These are phyloP conservation scores for Enteromius viviparus DNA, from an alignment of 2,797 vertebrate genomes.

Conservation along the genomic window DNA sequence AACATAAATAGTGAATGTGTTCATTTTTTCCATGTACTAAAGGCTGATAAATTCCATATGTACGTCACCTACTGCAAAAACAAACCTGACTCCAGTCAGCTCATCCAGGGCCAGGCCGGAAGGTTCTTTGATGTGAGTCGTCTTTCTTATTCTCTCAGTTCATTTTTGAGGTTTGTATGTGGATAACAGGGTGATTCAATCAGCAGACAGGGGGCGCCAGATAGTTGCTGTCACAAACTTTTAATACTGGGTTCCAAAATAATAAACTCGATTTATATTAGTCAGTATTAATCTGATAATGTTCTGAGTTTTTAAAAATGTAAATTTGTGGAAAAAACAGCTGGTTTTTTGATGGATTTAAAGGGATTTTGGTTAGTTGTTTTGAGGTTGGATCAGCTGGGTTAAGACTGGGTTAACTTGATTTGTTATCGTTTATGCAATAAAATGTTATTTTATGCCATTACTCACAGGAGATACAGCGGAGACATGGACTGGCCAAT, in stretches of 20 bases:
- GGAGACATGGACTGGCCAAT: slow-evolving; percentile 91
- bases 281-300: neutral
- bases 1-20: slow-evolving; percentile 1
- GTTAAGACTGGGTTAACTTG: neutral
- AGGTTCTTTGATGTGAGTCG: slow-evolving; percentile 94
- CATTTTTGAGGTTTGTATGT: neutral
- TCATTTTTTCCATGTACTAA: slow-evolving; percentile 9
- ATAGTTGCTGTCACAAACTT: neutral
- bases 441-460: neutral
- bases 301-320: neutral
- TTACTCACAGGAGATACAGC: slow-evolving; percentile 89
- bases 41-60: slow-evolving; percentile 99
- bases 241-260: neutral
- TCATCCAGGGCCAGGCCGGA: slow-evolving; percentile 93
- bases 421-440: neutral
- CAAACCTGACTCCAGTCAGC: slow-evolving; percentile 95
- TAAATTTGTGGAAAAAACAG: neutral
- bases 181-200: neutral
- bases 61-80: slow-evolving; percentile 99
- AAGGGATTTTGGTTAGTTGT: neutral
- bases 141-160: neutral
- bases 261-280: neutral
- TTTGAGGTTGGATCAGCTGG: neutral
- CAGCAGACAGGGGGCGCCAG: slow-evolving; percentile 39
- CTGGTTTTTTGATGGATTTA: neutral